Percentiles rank a stretch among this genome's conserved stretches.
Conservation (phyloP, 2,888 invertebrate species). For the Petrolisthes cinctipes region DNA sequence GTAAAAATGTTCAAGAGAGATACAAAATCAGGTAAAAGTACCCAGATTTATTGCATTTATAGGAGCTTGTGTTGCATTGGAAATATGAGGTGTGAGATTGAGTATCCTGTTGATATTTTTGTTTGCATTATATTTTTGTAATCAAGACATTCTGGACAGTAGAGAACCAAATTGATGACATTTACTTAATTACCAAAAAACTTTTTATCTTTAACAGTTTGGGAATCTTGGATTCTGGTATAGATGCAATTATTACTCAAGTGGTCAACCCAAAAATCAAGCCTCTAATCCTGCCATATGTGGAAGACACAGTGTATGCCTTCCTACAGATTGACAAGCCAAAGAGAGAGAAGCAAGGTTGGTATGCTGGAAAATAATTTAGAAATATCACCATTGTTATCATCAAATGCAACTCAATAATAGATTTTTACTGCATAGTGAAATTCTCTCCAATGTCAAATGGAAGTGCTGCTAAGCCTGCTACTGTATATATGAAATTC, state of each 20-base stretch:
- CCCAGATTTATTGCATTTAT: too few species aligned
- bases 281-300: conserved; percentile 61
- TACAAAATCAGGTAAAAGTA: too few species aligned
- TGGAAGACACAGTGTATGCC: conserved; percentile 64
- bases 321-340: conserved; percentile 63
- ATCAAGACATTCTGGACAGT: too few species aligned
- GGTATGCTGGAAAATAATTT: not conserved
- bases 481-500: not conserved
- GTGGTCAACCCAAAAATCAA: conserved; percentile 91
- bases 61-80: too few species aligned
- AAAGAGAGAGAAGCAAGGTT: conserved; percentile 47
- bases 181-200: too few species aligned
- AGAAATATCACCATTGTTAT: not conserved
- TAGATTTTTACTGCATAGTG: too few species aligned
- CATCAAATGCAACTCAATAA: not conserved
- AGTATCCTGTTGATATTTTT: too few species aligned
- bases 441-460: not conserved
- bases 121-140: too few species aligned
- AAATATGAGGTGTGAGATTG: too few species aligned
- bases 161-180: too few species aligned
- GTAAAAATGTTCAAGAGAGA: too few species aligned
- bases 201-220: conserved; percentile 76
- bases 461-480: not conserved
- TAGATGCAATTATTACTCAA: conserved; percentile 95
- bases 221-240: conserved; percentile 89